Conservation (phyloP, 2,113 vertebrate species). For the Nerophis ophidion region DNA sequence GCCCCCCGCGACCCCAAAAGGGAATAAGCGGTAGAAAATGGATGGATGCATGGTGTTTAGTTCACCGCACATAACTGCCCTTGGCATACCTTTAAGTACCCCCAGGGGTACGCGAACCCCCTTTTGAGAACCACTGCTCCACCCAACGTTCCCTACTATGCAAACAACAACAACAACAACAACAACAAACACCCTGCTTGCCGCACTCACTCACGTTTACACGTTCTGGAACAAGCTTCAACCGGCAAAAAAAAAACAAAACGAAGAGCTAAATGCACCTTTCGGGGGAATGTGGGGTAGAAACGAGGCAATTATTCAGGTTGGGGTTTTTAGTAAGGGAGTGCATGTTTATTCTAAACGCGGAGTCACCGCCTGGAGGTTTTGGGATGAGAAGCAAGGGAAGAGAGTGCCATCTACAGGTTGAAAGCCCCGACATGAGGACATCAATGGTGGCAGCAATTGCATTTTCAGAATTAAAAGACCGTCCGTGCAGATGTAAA, state of each 20-base stretch:
- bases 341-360: conserved; percentile 46
- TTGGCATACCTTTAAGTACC: too few species aligned
- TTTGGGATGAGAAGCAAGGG: conserved; percentile 53
- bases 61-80: too few species aligned
- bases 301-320: conserved; percentile 19
- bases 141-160: conserved; percentile 61
- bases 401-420: conserved; percentile 67
- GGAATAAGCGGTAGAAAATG: too few species aligned
- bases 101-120: too few species aligned
- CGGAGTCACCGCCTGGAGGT: conserved; percentile 43
- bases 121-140: too few species aligned
- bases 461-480: conserved; percentile 7
- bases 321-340: conserved; percentile 41
- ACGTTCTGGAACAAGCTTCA: conserved; percentile 44
- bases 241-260: conserved; percentile 20
- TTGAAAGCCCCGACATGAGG: conserved; percentile 22
- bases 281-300: not conserved
- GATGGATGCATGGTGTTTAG: too few species aligned
- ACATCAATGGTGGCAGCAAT: conserved; percentile 16
- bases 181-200: conserved; percentile 61
- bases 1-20: too few species aligned
- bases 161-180: conserved; percentile 53
- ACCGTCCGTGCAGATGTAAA: conserved; percentile 4
- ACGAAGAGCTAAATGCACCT: conserved; percentile 23
- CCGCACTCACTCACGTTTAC: conserved; percentile 52